These are phyloP conservation scores for Scleropages formosus DNA, from an alignment of 2,797 vertebrate genomes.

Conservation along the genomic window DNA sequence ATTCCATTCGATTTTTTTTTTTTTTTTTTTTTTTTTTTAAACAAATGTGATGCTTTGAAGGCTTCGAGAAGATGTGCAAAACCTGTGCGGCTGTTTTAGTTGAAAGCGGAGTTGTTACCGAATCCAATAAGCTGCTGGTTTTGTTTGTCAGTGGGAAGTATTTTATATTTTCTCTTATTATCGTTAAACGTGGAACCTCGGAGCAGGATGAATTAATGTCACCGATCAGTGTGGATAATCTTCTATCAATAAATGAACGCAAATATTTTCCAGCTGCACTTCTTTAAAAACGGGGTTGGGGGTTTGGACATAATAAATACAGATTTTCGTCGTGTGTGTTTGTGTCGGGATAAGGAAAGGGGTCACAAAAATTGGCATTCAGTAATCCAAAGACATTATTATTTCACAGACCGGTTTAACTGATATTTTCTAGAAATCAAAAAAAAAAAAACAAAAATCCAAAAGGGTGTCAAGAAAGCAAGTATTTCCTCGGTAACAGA, in stretches of 20 bases:
- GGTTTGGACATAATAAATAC: background rate
- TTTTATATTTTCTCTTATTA: background rate
- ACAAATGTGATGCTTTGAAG: background rate
- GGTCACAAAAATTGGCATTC: background rate
- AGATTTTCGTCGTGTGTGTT: background rate
- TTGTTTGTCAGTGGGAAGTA: background rate
- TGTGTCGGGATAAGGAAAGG: background rate
- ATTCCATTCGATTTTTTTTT: background rate
- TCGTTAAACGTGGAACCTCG: background rate
- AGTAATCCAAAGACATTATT: background rate
- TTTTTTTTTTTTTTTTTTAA: too few relatives aligned
- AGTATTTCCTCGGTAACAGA: background rate
- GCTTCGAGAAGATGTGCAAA: slow-evolving; percentile 4
- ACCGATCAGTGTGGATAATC: background rate
- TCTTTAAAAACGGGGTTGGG: slow-evolving; percentile 6
- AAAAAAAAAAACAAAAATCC: background rate
- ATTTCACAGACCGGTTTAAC: background rate
- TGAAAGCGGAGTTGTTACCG: slow-evolving; percentile 4
- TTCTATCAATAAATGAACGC: background rate
- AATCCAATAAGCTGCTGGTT: background rate
- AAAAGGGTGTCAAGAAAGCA: background rate
- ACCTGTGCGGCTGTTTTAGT: background rate
- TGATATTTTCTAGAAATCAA: slow-evolving; percentile 8
- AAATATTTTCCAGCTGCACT: slow-evolving; percentile 1
- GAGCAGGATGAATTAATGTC: background rate